Evolutionary conservation across 2,113 vertebrate genomes (phyloP), one percentile per base, ranked within the genome.

Genomic region (Guaruba guarouba): DNA sequence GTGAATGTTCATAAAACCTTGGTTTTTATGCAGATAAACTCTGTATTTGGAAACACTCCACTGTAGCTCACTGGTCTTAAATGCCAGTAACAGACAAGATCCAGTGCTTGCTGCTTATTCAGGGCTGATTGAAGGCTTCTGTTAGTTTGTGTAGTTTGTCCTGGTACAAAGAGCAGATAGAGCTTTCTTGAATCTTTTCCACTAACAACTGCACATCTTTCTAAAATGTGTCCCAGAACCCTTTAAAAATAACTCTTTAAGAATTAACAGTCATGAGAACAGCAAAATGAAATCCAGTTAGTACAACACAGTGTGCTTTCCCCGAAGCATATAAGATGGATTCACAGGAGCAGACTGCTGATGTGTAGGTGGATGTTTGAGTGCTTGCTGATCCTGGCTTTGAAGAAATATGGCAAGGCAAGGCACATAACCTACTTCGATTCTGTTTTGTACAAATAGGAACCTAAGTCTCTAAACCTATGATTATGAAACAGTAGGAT

Each of bases 251-350:
- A 82, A 63, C 10, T 57, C 7, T 66, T 54, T 86, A 22, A 62
- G 22, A 68, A 9, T 86, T 80, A 76, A 59, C 3, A 4, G 15
- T 54, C 48, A 18, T 28, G 35, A 68, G 13, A 81, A 22, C 49
- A 79, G 27, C 13, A 74, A 71, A 71, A 44, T 49, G 7, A 66
- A 86, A 81, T 77, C 17, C 39, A 41, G 7, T 74, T 84, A 35
- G n/a, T 67, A 68, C 4, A 1, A 7, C 29, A 25, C 0, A 0
- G 27, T 24, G 52, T 49, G 19, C 20, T 59, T 66, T 92, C 22
- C 15, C 15, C 3, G 2, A 37, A 71, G 31, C 24, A 1, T 13
- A 3, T 2, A 4, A 37, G 37, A 59, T 27, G 27, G 17, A 68
- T 85, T 78, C 35, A 22, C 19, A 68, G 31, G 84, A 85, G 43